Base-by-base conservation (phyloP, 2,797 vertebrate species). In the Momotus momota region DNA sequence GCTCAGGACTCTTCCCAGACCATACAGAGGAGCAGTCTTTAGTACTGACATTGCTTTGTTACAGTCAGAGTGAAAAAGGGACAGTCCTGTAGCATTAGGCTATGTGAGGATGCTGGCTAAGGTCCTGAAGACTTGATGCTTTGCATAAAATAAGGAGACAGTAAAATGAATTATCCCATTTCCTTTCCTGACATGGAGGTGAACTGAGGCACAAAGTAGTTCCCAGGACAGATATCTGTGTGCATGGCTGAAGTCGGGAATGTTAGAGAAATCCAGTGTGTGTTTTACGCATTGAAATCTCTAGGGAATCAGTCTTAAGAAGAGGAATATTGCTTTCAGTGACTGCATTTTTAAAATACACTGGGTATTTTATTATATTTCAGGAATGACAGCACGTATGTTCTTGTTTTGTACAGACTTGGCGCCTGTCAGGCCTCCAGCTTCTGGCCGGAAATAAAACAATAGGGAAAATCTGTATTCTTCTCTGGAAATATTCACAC, bases 391-490 rank as follows among this genome's bases (percentile, higher is more conserved):
- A 61, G 88, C 86, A 81, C 21, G 4, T 62, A 19, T 26, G 82
- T 51, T 62, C 70, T 46, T 16, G 19, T 1, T 2, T 29, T 65
- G 65, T 20, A 25, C 52, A 85, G 77, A 43, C 55, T 45, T 3
- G 8, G 31, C 45, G 83, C 18, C 48, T 61, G 52, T 16, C 84
- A 74, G 69, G 69, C 20, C 66, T 90, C 55, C 77, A 84, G 52
- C 33, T 91, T 90, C 86, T 80, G 45, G 64, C 67, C 13, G 1
- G 35, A 90, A 93, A 64, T 19, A 80, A 90, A 96, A 96, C 94
- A 93, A 91, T 87, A 45, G 60, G 51, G 12, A 23, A 91, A 92
- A 94, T 93, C 94, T 77, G 81, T 87, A 94, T 97, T 95, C 91
- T 49, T 62, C 48, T 40, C 74, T 79, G 55, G 81, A 94, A 90